phyloP scores from a whole-genome alignment of 2,797 vertebrate genomes.

The Muscicapa striata region DNA sequence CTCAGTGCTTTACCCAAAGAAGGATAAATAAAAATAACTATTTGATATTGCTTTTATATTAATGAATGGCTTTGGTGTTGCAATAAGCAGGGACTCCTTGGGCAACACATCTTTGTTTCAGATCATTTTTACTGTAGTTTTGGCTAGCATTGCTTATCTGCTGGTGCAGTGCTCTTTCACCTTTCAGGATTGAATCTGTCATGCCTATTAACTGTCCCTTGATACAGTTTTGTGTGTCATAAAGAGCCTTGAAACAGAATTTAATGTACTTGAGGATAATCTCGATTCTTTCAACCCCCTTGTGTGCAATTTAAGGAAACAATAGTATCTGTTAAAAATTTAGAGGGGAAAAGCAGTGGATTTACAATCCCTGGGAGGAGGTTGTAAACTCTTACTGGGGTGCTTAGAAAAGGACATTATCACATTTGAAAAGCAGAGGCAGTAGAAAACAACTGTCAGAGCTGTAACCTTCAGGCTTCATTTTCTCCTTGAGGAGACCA shows the following conservation, averaged over 20 bases:
- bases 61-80: neutral
- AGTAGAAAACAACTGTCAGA: slow-evolving; percentile 45
- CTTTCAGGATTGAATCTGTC: neutral
- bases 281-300: slow-evolving; percentile 33
- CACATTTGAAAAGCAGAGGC: slow-evolving; percentile 23
- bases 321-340: slow-evolving; percentile 63
- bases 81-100: neutral
- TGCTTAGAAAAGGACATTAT: slow-evolving; percentile 54
- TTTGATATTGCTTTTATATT: neutral
- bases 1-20: neutral
- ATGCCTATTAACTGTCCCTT: slow-evolving; percentile 29
- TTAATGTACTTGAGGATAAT: slow-evolving; percentile 62
- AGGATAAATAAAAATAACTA: neutral
- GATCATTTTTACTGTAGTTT: neutral
- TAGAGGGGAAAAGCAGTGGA: slow-evolving; percentile 54
- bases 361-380: slow-evolving; percentile 64
- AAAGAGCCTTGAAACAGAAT: slow-evolving; percentile 57
- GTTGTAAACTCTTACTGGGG: slow-evolving; percentile 57
- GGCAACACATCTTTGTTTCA: neutral
- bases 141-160: neutral
- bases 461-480: slow-evolving; percentile 27
- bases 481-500: slow-evolving; percentile 38
- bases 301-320: slow-evolving; percentile 60
- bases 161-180: neutral
- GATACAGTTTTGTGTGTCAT: slow-evolving; percentile 25